These are phyloP conservation scores for Melangyna quadrimaculata DNA, from an alignment of 2,888 invertebrate species.

Conservation along the genomic window DNA sequence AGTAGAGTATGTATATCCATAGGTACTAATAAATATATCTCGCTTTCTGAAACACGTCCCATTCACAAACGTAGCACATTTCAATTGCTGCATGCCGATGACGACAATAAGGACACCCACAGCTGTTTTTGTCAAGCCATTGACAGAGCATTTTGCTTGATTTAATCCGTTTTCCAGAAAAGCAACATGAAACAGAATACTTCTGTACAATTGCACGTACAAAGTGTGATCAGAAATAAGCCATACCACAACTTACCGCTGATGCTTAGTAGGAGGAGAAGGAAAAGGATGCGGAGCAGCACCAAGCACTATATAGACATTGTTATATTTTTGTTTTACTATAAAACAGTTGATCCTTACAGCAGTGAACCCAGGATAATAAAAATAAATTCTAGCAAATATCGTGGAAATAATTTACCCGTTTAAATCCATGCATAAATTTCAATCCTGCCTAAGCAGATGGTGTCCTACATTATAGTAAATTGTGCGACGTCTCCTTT, in stretches of 20 bases:
- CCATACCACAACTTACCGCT: conserved; percentile 18
- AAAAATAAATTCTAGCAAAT: conserved; percentile 29
- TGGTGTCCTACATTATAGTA: conserved; percentile 49
- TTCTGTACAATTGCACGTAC: conserved; percentile 27
- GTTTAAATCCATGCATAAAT: conserved; percentile 53
- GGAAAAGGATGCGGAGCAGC: not conserved
- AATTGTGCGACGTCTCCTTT: conserved; percentile 38
- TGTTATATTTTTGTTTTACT: conserved; percentile 16
- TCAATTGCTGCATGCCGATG: conserved; percentile 23
- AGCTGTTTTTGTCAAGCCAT: conserved; percentile 24
- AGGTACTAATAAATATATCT: not conserved
- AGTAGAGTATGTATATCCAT: too few species aligned
- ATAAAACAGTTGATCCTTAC: conserved; percentile 33
- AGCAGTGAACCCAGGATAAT: conserved; percentile 1
- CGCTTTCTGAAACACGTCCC: conserved; percentile 16
- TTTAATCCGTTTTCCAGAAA: conserved; percentile 36
- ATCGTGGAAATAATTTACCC: conserved; percentile 40
- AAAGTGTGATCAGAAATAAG: conserved; percentile 37
- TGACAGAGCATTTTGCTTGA: conserved; percentile 37
- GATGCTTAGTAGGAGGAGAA: not conserved
- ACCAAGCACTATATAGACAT: not conserved
- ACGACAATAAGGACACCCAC: not conserved
- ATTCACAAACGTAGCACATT: conserved; percentile 22
- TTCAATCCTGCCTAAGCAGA: conserved; percentile 43
- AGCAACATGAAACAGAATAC: conserved; percentile 25